phyloP scores from a whole-genome alignment of 2,888 invertebrate genomes.

The Byasa hedistus region DNA sequence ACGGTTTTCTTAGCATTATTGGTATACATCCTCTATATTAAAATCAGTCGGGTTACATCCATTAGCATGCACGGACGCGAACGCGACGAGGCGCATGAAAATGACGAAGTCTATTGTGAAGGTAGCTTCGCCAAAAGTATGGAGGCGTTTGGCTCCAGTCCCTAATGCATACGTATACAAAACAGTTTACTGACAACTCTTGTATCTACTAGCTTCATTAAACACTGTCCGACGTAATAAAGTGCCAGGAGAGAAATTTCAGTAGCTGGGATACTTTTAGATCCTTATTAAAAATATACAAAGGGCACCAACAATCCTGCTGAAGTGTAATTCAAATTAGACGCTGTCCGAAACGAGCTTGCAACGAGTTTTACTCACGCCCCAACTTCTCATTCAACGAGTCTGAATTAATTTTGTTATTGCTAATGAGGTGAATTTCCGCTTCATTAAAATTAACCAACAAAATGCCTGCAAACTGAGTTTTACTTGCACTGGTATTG shows the following conservation, averaged over 20 bases:
- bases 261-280: constrained; percentile 41
- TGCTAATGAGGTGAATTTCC: constrained; percentile 22
- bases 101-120: constrained; percentile 58
- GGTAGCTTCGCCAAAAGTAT: constrained; percentile 63
- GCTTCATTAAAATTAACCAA: constrained; percentile 20
- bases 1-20: constrained; percentile 34
- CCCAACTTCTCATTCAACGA: constrained; percentile 13
- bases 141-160: constrained; percentile 36
- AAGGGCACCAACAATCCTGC: constrained; percentile 37
- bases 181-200: constrained; percentile 46
- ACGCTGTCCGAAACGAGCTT: constrained; percentile 23
- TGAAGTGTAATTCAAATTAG: constrained; percentile 37
- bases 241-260: constrained; percentile 52
- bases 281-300: constrained; percentile 46
- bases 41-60: constrained; percentile 44
- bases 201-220: constrained; percentile 18
- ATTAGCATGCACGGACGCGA: constrained; percentile 65
- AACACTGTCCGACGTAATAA: constrained; percentile 22
- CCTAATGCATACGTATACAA: constrained; percentile 47
- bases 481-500: not conserved
- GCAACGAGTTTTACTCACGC: constrained; percentile 19
- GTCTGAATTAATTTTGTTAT: constrained; percentile 14
- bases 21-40: constrained; percentile 36
- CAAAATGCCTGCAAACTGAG: not conserved
- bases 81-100: constrained; percentile 55